phyloP scores from a whole-genome alignment of 2,113 vertebrate genomes.

The Thalassoma bifasciatum region DNA sequence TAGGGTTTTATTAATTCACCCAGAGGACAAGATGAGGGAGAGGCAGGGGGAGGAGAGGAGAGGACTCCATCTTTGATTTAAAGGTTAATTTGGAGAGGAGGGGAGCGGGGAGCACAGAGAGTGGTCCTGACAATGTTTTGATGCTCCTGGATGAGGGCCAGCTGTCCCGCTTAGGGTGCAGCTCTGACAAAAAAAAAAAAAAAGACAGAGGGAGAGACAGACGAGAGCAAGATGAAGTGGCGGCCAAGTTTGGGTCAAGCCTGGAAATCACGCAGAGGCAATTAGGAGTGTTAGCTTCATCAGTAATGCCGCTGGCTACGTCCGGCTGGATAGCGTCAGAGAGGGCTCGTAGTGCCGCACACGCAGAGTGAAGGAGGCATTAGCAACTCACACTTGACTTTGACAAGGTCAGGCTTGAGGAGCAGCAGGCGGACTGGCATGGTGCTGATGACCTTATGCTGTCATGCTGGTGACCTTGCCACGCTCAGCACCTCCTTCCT shows the following conservation, averaged over 20 bases:
- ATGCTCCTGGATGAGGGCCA: constrained; percentile 74
- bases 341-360: constrained; percentile 36
- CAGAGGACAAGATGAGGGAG: constrained; percentile 72
- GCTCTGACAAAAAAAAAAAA: constrained; percentile 8
- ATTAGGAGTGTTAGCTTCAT: constrained; percentile 73
- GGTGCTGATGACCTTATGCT: constrained; percentile 67
- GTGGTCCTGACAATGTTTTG: constrained; percentile 73
- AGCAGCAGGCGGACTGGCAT: constrained; percentile 72
- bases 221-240: constrained; percentile 58
- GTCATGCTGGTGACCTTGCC: constrained; percentile 73
- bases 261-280: constrained; percentile 66
- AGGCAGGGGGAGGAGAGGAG: constrained; percentile 56
- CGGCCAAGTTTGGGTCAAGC: constrained; percentile 69
- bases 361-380: constrained; percentile 67
- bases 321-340: constrained; percentile 36
- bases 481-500: constrained; percentile 41
- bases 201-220: constrained; percentile 44
- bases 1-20: constrained; percentile 81
- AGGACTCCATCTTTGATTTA: constrained; percentile 77
- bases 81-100: constrained; percentile 80
- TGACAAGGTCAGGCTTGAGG: constrained; percentile 74
- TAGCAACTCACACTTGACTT: constrained; percentile 71
- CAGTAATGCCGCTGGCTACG: constrained; percentile 66
- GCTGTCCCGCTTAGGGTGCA: constrained; percentile 62
- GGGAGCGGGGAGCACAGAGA: constrained; percentile 57